Conservation (phyloP, 2,797 vertebrate species). For the Dicrostonyx torquatus region DNA sequence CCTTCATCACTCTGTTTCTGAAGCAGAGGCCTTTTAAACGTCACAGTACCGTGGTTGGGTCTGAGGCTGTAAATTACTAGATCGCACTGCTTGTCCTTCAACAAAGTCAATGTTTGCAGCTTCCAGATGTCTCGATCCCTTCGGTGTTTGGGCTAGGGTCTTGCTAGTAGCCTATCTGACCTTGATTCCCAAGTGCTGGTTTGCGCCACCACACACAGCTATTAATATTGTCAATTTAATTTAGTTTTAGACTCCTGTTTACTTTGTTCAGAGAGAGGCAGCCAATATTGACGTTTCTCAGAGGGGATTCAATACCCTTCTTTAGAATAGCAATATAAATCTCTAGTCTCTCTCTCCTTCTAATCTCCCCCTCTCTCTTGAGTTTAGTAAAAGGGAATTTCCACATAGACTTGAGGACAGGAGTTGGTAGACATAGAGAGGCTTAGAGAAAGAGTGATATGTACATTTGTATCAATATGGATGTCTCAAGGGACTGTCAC, state of each 20-base stretch:
- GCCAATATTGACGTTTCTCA: not conserved
- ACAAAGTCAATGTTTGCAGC: not conserved
- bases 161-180: not conserved
- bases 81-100: not conserved
- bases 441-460: not conserved
- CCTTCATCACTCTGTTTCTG: not conserved
- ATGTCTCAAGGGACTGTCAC: not conserved
- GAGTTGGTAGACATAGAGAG: not conserved
- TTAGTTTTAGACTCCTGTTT: conserved; percentile 11
- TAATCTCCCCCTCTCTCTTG: not conserved
- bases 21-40: conserved; percentile 13
- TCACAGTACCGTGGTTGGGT: not conserved
- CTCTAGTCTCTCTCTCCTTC: not conserved
- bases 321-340: not conserved
- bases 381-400: not conserved
- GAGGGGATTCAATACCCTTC: not conserved
- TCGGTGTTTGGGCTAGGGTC: not conserved
- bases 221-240: conserved; percentile 20
- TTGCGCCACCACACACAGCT: not conserved
- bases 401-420: not conserved
- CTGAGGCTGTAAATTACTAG: not conserved
- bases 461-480: not conserved
- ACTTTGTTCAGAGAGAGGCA: not conserved
- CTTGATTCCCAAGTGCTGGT: not conserved
- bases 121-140: too few species aligned